Percentiles rank a stretch among this genome's conserved stretches.
These are phyloP conservation scores for Scolopax bukidnonensis DNA, from an alignment of 2,797 vertebrate genomes.

Conservation along the genomic window DNA sequence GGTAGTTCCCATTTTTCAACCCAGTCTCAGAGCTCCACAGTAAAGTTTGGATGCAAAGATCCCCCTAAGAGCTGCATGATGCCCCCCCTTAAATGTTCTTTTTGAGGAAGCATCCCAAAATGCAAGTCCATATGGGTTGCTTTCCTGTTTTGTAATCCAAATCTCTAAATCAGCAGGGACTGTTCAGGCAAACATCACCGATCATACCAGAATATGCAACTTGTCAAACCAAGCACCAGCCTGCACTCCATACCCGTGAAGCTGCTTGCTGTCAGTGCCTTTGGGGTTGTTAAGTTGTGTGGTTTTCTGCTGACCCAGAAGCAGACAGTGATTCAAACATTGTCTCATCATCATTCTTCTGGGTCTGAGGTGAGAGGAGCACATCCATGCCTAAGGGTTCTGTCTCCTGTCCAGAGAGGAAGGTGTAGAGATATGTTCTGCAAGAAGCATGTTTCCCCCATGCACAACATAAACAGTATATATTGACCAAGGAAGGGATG, in stretches of 20 bases:
- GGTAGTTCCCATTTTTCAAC: background rate
- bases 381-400: background rate
- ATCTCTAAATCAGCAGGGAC: background rate
- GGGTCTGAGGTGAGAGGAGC: background rate
- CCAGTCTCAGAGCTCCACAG: background rate
- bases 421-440: background rate
- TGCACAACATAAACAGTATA: rapidly evolving
- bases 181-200: background rate
- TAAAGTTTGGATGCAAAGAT: background rate
- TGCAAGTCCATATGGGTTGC: background rate
- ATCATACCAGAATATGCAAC: background rate
- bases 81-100: background rate
- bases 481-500: background rate
- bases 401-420: background rate
- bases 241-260: background rate
- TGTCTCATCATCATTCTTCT: background rate
- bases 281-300: background rate
- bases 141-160: background rate
- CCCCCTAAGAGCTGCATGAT: background rate
- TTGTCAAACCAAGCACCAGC: background rate
- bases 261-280: background rate
- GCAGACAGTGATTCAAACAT: constrained; percentile 33
- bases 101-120: background rate
- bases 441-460: background rate
- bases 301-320: background rate